Conservation (phyloP, 2,797 vertebrate species). For the Danionella dracula region DNA sequence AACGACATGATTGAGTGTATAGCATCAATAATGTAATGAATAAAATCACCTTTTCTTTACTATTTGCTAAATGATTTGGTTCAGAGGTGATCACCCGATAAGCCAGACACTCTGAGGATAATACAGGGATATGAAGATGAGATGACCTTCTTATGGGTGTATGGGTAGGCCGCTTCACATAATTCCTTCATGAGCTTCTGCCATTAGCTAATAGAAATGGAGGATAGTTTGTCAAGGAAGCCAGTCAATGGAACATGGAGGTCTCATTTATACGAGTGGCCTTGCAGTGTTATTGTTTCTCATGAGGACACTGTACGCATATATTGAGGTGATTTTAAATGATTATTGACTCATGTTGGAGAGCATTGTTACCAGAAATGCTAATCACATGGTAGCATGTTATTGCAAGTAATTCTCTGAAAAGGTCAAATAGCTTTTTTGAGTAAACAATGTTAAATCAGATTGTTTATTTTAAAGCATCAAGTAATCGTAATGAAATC, state of each 20-base stretch:
- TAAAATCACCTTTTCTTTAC: background rate
- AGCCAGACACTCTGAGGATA: background rate
- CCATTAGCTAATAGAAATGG: slow-evolving; percentile 28
- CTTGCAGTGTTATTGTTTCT: slow-evolving; percentile 2
- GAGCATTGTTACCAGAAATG: background rate
- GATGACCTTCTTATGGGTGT: background rate
- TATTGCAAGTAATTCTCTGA: too few relatives aligned
- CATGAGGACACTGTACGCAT: background rate
- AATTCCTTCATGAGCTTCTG: slow-evolving; percentile 12
- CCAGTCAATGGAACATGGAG: slow-evolving; percentile 14
- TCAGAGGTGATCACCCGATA: background rate
- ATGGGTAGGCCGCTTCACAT: slow-evolving; percentile 3
- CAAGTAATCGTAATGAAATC: too few relatives aligned
- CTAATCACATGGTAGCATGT: background rate
- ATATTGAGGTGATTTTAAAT: background rate
- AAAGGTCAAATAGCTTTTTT: too few relatives aligned
- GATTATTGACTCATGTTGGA: too few relatives aligned
- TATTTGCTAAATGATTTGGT: slow-evolving; percentile 4
- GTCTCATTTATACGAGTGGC: slow-evolving; percentile 21
- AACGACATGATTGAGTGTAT: background rate
- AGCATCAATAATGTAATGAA: background rate
- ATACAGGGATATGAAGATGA: background rate
- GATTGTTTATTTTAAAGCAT: too few relatives aligned
- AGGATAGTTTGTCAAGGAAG: slow-evolving; percentile 12
- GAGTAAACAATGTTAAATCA: too few relatives aligned